Conservation (phyloP, 1,140 invertebrate species). For the Drosophila sproati region DNA sequence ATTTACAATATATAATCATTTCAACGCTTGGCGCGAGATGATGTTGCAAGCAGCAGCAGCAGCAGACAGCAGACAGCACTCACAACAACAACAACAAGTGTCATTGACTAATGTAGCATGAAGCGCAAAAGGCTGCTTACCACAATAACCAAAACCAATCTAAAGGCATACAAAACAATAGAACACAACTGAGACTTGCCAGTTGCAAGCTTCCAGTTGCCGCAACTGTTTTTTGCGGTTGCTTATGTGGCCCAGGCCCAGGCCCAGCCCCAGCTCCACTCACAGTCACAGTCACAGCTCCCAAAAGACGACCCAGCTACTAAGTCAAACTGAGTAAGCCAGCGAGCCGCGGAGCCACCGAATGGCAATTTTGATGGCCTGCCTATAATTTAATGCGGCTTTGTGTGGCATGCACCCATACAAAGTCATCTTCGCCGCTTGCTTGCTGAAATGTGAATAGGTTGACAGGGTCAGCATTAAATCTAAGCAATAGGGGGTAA, state of each 20-base stretch:
- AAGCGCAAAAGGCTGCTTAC: constrained; percentile 72
- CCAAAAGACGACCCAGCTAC: constrained; percentile 18
- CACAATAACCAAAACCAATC: constrained; percentile 65
- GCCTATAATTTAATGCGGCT: constrained; percentile 61
- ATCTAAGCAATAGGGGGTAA: neutral
- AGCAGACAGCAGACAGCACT: neutral
- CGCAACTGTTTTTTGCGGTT: constrained; percentile 33
- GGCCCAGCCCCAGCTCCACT: constrained; percentile 19
- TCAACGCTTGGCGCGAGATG: constrained; percentile 67
- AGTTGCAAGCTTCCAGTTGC: constrained; percentile 28
- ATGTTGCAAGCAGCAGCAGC: constrained; percentile 61
- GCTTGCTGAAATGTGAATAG: constrained; percentile 64
- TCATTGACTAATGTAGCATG: constrained; percentile 79
- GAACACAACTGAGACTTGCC: constrained; percentile 38
- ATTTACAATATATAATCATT: constrained; percentile 60
- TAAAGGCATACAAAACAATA: constrained; percentile 66
- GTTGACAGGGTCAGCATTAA: constrained; percentile 62
- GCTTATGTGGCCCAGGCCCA: constrained; percentile 29
- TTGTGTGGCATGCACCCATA: constrained; percentile 50
- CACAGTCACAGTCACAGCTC: constrained; percentile 28
- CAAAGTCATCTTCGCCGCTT: constrained; percentile 48
- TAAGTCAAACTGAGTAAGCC: neutral
- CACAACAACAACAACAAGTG: constrained; percentile 41
- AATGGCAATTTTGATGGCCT: constrained; percentile 40
- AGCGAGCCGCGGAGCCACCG: neutral